Evolutionary conservation across 1,140 invertebrate genomes (phyloP).

Genomic region (Latrodectus geometricus): DNA sequence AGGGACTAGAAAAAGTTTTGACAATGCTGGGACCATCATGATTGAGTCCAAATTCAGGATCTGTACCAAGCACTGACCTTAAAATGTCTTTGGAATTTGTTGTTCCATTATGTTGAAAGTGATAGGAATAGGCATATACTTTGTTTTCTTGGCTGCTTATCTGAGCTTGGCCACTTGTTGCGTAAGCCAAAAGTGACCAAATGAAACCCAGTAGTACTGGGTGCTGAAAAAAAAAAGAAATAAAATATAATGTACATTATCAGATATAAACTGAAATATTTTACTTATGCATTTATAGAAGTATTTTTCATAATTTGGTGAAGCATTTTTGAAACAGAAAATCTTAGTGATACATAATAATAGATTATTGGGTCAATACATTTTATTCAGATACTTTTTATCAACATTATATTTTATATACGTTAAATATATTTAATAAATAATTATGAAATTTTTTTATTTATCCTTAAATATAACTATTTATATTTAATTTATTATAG

Average conservation of each 20-base stretch:
- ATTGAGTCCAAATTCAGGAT: constrained; percentile 36
- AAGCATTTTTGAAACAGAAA: no score
- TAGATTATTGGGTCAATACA: no score
- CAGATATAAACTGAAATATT: no score
- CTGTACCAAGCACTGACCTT: constrained; percentile 28
- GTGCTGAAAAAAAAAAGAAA: constrained; percentile 36
- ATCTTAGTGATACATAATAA: no score
- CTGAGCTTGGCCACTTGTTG: constrained; percentile 43
- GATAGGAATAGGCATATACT: constrained; percentile 53
- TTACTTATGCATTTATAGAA: no score
- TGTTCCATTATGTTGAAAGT: constrained; percentile 55
- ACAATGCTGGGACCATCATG: constrained; percentile 18
- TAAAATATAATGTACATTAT: neutral
- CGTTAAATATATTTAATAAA: no score
- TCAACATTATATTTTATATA: no score
- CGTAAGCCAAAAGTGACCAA: constrained; percentile 40
- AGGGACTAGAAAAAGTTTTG: constrained; percentile 47
- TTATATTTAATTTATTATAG: no score
- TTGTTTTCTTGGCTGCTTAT: constrained; percentile 49
- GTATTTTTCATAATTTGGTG: no score
- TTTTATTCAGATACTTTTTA: no score
- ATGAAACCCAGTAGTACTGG: constrained; percentile 54
- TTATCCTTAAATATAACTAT: no score
- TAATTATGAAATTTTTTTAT: no score
- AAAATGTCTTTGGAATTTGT: constrained; percentile 50